These are phyloP conservation scores for Chaetodon trifascialis DNA, from an alignment of 2,113 vertebrate genomes.

Conservation along the genomic window DNA sequence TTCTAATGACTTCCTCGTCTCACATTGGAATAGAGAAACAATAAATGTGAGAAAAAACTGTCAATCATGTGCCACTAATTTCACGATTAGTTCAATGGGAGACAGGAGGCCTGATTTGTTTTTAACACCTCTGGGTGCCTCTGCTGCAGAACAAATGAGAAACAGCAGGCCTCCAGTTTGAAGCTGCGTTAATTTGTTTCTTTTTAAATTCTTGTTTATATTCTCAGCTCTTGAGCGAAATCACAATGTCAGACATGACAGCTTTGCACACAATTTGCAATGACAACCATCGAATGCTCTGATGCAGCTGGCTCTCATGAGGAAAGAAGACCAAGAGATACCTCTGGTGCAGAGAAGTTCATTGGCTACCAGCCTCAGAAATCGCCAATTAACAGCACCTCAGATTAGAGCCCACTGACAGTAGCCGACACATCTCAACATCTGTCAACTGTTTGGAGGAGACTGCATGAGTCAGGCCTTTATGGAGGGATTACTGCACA, in stretches of 20 bases:
- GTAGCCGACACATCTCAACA: no score
- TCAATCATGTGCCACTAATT: constrained; percentile 54
- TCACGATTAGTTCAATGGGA: constrained; percentile 37
- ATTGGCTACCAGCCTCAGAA: no score
- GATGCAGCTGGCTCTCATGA: no score
- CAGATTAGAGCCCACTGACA: no score
- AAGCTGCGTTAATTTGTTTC: not conserved
- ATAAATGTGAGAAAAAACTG: constrained; percentile 29
- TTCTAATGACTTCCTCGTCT: constrained; percentile 34
- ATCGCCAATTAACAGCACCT: no score
- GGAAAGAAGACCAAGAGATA: no score
- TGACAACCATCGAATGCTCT: no score
- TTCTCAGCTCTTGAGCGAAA: not conserved
- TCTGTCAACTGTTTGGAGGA: no score
- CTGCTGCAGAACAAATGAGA: constrained; percentile 11
- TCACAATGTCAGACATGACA: not conserved
- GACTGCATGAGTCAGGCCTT: no score
- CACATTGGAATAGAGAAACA: constrained; percentile 10
- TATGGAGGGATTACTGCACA: no score
- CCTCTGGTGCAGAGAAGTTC: no score
- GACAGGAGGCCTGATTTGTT: constrained; percentile 18
- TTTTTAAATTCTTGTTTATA: constrained; percentile 6
- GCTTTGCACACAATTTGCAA: not conserved
- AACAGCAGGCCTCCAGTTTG: constrained; percentile 1
- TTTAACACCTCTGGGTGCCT: constrained; percentile 23